Evolutionary conservation across 2,113 vertebrate genomes (phyloP), one percentile per base, ranked within the genome.

Genomic region (Pollachius pollachius): DNA sequence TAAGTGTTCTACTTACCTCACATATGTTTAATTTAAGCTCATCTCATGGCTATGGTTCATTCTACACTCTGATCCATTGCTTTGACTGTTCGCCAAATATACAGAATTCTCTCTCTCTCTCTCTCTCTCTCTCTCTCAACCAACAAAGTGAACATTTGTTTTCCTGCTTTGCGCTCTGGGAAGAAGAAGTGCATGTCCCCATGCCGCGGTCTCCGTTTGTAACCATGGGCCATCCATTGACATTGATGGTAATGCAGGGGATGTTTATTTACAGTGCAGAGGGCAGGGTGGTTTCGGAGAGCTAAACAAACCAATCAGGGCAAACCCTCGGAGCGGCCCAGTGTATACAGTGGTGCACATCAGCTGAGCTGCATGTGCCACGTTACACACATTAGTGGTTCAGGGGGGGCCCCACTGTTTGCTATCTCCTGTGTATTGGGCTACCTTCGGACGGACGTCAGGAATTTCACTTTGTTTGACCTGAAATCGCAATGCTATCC

Each of bases 301-400:
- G 76, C 80, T 82, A 86, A 91, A 90, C 87, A 91, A 84, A 81
- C 80, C 77, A 90, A 84, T 90, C 87, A 90, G 54, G 77, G 79
- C 75, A 76, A 85, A 75, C 70, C 79, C 54, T 69, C 59, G 71
- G 67, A 73, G 62, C 74, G 78, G 76, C 75, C 68, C 58, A 78
- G 76, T 72, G 82, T 87, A 83, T 74, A 84, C 81, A 84, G 68
- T 63, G 62, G 81, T 15, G 54, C 25, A 67, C 54, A 61, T 66
- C 57, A 18, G 34, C 25, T 52, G 75, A 66, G 70, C 74, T 72
- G 67, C 57, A 1, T 71, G 71, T n/a, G 70, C 76, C 81, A 56
- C 79, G 65, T n/a, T 21, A 68, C 80, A 69, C 84, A 85, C 77
- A 87, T 84, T 77, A 83, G 87, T 59, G 80, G 80, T 79, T 64